Evolutionary conservation across 2,888 invertebrate species (phyloP), one percentile per base, ranked within the genome.

Genomic region (Nemotelus nigrinus): DNA sequence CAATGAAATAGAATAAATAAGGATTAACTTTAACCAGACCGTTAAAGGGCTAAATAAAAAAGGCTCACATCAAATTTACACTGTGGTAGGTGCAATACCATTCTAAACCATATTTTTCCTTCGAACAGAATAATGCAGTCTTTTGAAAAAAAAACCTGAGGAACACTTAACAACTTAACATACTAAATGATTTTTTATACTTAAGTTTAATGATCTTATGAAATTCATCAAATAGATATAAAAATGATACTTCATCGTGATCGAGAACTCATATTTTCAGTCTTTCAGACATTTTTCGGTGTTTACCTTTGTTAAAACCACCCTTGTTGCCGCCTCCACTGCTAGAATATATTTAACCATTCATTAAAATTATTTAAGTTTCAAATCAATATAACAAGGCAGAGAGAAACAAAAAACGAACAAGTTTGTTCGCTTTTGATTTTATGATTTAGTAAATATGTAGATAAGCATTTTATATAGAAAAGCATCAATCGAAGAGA

Each of bases 301-400:
- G 70, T 93, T 96, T 96, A 96, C 96, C 96, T 96, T 96, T 96
- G 91, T 94, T 95, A 94, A 90, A 95, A 95, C 94, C 95, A 94
- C 95, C 95, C 93, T 93, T 92, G 91, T 93, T 93, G 92, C 93
- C 92, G 93, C 95, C 94, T 93, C 95, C 95, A 91, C 92, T 91
- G 94, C 95, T 86, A 86, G 85, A 86, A 87, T 84, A 87, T 86
- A 77, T 77, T 58, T 70, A 77, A 76, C 76, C 76, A 76, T 50
- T 68, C 53, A 65, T 77, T 60, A 77, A 65, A 68, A 68, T 67
- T 65, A 77, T 68, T 65, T 77, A 77, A 43, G 57, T 75, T 64
- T 74, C 3, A 75, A 64, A 65, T 25, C 50, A 55, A 70, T n/a
- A 55, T 41, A 53, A 1, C 47, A 43, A 53, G 44, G 2, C n/a